Conservation (phyloP, 1,140 invertebrate genomes). For the Antheraea pernyi region DNA sequence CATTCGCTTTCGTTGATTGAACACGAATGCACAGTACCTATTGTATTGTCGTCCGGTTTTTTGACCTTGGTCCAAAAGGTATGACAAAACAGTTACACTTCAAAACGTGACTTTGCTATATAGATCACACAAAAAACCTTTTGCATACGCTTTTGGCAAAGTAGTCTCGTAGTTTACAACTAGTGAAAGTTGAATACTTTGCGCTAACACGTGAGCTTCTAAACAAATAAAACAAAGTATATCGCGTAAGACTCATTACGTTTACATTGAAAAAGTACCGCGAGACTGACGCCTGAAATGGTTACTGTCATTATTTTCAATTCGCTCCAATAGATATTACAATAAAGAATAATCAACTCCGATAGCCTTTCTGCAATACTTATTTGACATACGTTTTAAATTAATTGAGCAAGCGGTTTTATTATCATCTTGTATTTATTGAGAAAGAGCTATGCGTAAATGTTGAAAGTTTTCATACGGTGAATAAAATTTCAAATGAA, state of each 20-base stretch:
- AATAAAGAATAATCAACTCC: slow-evolving; percentile 29
- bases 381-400: slow-evolving; percentile 18
- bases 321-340: slow-evolving; percentile 30
- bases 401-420: slow-evolving; percentile 16
- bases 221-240: slow-evolving; percentile 11
- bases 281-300: slow-evolving; percentile 13
- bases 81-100: slow-evolving; percentile 21
- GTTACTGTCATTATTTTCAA: slow-evolving; percentile 29
- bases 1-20: slow-evolving; percentile 64
- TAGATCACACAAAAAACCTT: slow-evolving; percentile 54
- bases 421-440: background rate
- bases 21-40: slow-evolving; percentile 50
- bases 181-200: slow-evolving; percentile 54
- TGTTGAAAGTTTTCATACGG: background rate
- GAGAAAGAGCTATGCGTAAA: background rate
- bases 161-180: slow-evolving; percentile 45
- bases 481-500: too few relatives aligned
- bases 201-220: slow-evolving; percentile 15
- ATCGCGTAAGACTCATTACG: slow-evolving; percentile 2
- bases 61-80: slow-evolving; percentile 55
- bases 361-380: slow-evolving; percentile 15
- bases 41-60: slow-evolving; percentile 50
- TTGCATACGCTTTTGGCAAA: slow-evolving; percentile 51
- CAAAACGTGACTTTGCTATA: slow-evolving; percentile 48
- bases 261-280: slow-evolving; percentile 6